These are phyloP conservation scores for Acrobasis repandana DNA, from an alignment of 2,888 invertebrate species.

Conservation along the genomic window DNA sequence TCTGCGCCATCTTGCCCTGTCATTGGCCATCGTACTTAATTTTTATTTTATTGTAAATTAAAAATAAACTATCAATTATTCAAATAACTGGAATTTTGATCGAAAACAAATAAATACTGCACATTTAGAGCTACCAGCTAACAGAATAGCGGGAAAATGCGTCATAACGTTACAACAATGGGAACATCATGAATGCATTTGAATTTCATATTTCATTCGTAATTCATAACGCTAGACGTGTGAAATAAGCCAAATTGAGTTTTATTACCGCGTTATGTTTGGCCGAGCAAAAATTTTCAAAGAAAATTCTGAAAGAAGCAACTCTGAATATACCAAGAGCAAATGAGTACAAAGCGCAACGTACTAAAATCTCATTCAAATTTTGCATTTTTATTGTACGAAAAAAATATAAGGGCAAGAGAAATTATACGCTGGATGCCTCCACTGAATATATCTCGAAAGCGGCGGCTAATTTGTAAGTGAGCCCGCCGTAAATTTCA, in stretches of 20 bases:
- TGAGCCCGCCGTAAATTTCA: slow-evolving; percentile 63
- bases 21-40: too few relatives aligned
- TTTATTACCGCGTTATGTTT: slow-evolving; percentile 47
- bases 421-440: slow-evolving; percentile 36
- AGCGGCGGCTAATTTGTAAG: slow-evolving; percentile 64
- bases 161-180: slow-evolving; percentile 28
- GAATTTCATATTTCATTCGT: slow-evolving; percentile 44
- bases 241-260: slow-evolving; percentile 48
- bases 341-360: slow-evolving; percentile 42
- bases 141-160: slow-evolving; percentile 24
- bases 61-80: too few relatives aligned
- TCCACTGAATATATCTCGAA: slow-evolving; percentile 44
- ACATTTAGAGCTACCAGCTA: slow-evolving; percentile 6
- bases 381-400: slow-evolving; percentile 46
- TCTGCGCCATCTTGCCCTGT: too few relatives aligned
- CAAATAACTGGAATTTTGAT: background rate
- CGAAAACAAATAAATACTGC: background rate
- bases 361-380: slow-evolving; percentile 42
- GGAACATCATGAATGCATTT: slow-evolving; percentile 38
- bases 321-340: slow-evolving; percentile 30
- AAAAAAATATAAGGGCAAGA: slow-evolving; percentile 37
- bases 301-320: slow-evolving; percentile 33
- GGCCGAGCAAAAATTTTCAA: slow-evolving; percentile 38
- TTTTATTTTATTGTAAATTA: too few relatives aligned
- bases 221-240: slow-evolving; percentile 42